Conservation (phyloP, 2,113 vertebrate genomes). For the Percina caprodes region DNA sequence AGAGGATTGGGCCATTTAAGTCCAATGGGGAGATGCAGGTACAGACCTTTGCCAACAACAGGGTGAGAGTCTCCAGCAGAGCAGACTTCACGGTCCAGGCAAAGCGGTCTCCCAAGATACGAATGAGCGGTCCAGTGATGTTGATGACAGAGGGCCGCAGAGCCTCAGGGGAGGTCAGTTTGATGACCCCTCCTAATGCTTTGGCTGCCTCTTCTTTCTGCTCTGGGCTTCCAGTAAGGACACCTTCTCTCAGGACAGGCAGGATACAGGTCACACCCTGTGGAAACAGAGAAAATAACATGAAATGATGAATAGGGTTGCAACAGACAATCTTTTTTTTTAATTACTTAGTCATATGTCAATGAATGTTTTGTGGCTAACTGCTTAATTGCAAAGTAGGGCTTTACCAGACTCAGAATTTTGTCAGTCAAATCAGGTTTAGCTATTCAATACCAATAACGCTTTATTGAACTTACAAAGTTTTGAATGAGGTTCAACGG, state of each 20-base stretch:
- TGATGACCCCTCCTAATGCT: constrained; percentile 94
- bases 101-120: constrained; percentile 97
- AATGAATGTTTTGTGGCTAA: not conserved
- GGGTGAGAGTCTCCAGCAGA: constrained; percentile 94
- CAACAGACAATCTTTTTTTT: not conserved
- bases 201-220: constrained; percentile 98
- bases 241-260: constrained; percentile 94
- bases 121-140: constrained; percentile 97
- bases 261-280: constrained; percentile 98
- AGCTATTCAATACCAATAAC: too few species aligned
- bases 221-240: constrained; percentile 95
- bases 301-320: not conserved
- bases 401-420: too few species aligned
- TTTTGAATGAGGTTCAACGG: too few species aligned
- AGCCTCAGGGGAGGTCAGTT: constrained; percentile 94
- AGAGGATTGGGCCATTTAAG: too few species aligned
- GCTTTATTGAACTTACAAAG: too few species aligned
- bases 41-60: constrained; percentile 93
- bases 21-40: not conserved
- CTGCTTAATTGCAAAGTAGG: not conserved
- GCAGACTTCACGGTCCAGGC: constrained; percentile 95
- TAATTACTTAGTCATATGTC: not conserved
- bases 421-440: too few species aligned
- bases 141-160: constrained; percentile 95
- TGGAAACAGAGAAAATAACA: not conserved